Evolutionary conservation across 1,140 invertebrate genomes (phyloP).

Genomic region (Caenorhabditis briggsae): DNA sequence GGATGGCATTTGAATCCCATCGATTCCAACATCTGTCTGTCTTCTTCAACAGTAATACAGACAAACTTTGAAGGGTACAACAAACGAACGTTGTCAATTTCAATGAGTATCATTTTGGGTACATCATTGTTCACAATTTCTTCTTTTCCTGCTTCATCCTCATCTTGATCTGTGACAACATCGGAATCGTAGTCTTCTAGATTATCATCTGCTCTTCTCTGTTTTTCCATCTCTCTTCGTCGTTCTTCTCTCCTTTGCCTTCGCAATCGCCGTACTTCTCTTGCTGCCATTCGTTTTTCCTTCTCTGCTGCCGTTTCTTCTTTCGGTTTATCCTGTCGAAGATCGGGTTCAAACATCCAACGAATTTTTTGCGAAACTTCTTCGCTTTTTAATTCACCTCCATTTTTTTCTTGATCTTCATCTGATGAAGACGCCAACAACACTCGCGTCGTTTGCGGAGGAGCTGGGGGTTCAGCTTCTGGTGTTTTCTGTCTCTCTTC

Average conservation of each 20-base stretch:
- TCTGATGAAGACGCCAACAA: conserved; percentile 11
- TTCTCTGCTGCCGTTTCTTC: conserved; percentile 29
- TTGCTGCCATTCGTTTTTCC: conserved; percentile 7
- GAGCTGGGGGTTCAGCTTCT: neutral
- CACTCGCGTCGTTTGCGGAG: neutral
- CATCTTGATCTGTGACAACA: conserved; percentile 41
- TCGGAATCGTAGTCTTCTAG: conserved; percentile 32
- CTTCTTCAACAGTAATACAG: conserved; percentile 61
- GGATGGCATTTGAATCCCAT: neutral
- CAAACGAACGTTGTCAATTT: conserved; percentile 60
- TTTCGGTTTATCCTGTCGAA: conserved; percentile 16
- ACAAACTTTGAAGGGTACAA: conserved; percentile 58
- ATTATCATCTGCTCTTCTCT: neutral
- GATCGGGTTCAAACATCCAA: conserved; percentile 35
- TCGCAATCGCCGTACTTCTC: conserved; percentile 4
- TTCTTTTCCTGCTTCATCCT: neutral
- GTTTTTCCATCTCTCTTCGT: neutral
- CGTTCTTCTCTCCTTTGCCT: conserved; percentile 47
- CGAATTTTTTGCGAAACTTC: neutral
- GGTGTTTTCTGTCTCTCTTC: conserved; percentile 30
- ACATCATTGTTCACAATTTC: conserved; percentile 37
- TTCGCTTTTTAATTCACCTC: neutral
- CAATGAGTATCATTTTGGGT: conserved; percentile 64
- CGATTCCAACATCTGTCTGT: conserved; percentile 38
- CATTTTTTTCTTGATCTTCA: conserved; percentile 53